Evolutionary conservation across 2,888 invertebrate species (phyloP), one percentile per base, ranked within the genome.

Genomic region (Pristionchus japonicus): DNA sequence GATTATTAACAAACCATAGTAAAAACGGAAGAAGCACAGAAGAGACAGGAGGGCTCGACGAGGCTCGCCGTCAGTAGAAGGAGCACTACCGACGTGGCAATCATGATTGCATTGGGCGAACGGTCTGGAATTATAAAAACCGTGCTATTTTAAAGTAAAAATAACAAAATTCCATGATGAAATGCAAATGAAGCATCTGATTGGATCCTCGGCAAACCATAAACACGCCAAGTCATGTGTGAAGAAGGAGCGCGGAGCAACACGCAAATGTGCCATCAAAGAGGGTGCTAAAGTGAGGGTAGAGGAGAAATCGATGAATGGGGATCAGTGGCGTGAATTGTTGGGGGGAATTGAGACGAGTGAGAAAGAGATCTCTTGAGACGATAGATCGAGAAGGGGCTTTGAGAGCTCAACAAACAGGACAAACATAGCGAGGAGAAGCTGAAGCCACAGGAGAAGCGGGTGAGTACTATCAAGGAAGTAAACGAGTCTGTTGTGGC

Each of bases 281-380:
- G 37, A n/a, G 70, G 70, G 27, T 37, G 70, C 74, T 40, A 77
- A 43, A 43, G 74, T 11, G 43, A 31, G 74, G 31, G 27, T 23
- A 20, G 43, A 70, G 20, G 37, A 37, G n/a, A 43, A 37, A 77
- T 77, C 40, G 70, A 70, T 70, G 74, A n/a, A n/a, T n/a, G n/a
- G 74, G 40, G 43, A 77, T 77, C 23, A 43, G n/a, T n/a, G n/a
- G n/a, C 27, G 74, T 43, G n/a, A 31, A 40, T 40, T 43, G 70
- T n/a, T 13, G 74, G 9, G n/a, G 17, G 37, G 7, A 43, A 77
- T 77, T 77, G 74, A 77, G 74, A 77, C 40, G 74, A n/a, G 67
- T 52, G 52, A 52, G 64, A 64, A 64, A 77, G 70, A 70, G 74
- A 77, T 77, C 74, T 77, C 74, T 77, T 77, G 74, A 77, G 74